phyloP scores from a whole-genome alignment of 2,888 invertebrate genomes.

The Polymixis flavicincta region DNA sequence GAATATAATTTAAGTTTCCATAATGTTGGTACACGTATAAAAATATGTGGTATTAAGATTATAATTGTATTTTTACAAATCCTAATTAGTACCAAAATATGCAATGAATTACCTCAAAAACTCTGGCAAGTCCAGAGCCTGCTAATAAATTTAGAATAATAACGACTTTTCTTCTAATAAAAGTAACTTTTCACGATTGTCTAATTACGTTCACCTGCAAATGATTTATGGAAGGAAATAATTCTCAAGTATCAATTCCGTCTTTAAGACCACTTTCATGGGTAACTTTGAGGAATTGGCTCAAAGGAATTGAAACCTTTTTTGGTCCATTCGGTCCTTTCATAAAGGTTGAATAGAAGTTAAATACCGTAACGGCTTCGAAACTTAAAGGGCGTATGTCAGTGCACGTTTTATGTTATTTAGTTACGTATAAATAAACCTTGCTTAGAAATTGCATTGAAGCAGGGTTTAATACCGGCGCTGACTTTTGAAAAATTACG shows the following conservation, averaged over 20 bases:
- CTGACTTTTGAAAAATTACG: background rate
- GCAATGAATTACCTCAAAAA: background rate
- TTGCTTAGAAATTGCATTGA: background rate
- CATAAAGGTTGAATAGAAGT: background rate
- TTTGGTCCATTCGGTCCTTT: constrained; percentile 9
- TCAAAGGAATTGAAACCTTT: constrained; percentile 21
- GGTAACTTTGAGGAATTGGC: constrained; percentile 21
- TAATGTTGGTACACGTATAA: too few species aligned
- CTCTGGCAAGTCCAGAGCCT: background rate
- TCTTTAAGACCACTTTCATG: constrained; percentile 5
- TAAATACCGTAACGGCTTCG: background rate
- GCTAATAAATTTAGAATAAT: constrained; percentile 26
- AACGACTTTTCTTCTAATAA: constrained; percentile 13
- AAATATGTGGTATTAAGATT: too few species aligned
- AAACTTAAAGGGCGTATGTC: background rate
- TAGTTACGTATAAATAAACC: background rate
- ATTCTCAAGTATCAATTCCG: constrained; percentile 1
- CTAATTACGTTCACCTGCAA: constrained; percentile 36
- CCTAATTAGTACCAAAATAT: too few species aligned
- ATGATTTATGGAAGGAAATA: constrained; percentile 29
- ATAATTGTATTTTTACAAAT: too few species aligned
- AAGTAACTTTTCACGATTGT: constrained; percentile 21
- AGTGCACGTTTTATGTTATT: background rate
- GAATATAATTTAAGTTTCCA: too few species aligned
- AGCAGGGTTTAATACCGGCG: background rate